phyloP scores from a whole-genome alignment of 2,888 invertebrate genomes.

The Andrena hattorfiana region DNA sequence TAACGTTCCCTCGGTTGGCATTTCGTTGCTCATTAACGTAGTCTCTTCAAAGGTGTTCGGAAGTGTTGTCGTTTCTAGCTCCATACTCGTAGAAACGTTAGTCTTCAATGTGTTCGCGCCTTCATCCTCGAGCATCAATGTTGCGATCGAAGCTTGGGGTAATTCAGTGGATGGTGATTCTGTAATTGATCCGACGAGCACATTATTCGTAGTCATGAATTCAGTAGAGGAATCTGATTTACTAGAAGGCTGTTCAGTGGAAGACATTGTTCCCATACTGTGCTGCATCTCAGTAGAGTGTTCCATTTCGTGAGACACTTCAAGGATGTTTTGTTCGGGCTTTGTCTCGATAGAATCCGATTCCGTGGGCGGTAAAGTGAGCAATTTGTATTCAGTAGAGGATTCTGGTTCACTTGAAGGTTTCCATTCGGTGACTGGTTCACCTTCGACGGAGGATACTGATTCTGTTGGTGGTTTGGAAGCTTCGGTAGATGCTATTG shows the following conservation, averaged over 20 bases:
- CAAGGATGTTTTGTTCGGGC: slow-evolving; percentile 66
- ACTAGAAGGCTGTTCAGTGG: slow-evolving; percentile 69
- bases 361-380: slow-evolving; percentile 57
- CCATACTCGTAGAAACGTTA: slow-evolving; percentile 12
- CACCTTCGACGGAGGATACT: slow-evolving; percentile 61
- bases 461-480: slow-evolving; percentile 60
- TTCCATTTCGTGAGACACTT: slow-evolving; percentile 49
- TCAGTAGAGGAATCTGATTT: slow-evolving; percentile 53
- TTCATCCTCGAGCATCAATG: slow-evolving; percentile 62
- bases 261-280: slow-evolving; percentile 71
- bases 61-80: slow-evolving; percentile 21
- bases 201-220: slow-evolving; percentile 65
- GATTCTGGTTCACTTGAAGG: slow-evolving; percentile 74
- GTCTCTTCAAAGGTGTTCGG: neutral
- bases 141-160: slow-evolving; percentile 44
- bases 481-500: slow-evolving; percentile 61
- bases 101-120: neutral
- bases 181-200: slow-evolving; percentile 65
- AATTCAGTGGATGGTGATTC: slow-evolving; percentile 42
- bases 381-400: slow-evolving; percentile 58
- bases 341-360: slow-evolving; percentile 69
- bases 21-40: slow-evolving; percentile 1
- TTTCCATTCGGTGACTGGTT: slow-evolving; percentile 76
- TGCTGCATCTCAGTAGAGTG: slow-evolving; percentile 62
- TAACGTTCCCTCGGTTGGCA: slow-evolving; percentile 24